Evolutionary conservation across 2,797 vertebrate genomes (phyloP), one percentile per base, ranked within the genome.

Genomic region (Leuciscus waleckii): DNA sequence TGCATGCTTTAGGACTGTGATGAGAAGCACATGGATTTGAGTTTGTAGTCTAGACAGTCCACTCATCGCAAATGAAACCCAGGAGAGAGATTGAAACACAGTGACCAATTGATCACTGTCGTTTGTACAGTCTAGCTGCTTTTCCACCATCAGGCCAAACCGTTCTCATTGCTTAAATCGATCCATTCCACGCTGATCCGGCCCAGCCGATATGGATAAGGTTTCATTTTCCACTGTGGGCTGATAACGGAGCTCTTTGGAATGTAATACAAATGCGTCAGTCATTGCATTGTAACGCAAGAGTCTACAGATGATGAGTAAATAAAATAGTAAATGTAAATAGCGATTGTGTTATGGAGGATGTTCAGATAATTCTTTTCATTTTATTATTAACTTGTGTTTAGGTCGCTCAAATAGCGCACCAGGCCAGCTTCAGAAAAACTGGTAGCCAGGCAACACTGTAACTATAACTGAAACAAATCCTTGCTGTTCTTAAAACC

Each of bases 11-110:
- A 89, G 89, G 70, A 88, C 32, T 74, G 69, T 68, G 71, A 92
- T 87, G 85, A 63, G 81, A 85, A 91, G 83, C 90, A 93, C 90
- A 90, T 90, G 83, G 78, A 23, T 70, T 73, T 73, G 69, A 68
- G 89, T 83, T 78, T 76, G 86, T 17, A 82, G 90, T 91, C 87
- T 89, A 90, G 16, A 49, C 46, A 87, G 86, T 86, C 74, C 82
- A 51, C 82, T 80, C n/a, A 14, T 74, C 71, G 41, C 78, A 61
- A 75, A 89, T 87, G 49, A 79, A 79, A 39, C 43, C 63, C 77
- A 70, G 54, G 39, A 67, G 17, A 73, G 19, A 63, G 58, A 46
- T 54, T 67, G 29, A 83, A 77, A 54, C 35, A 65, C 61, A 78
- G 46, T 43, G 19, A 29, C 43, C 19, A 71, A 16, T 21, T 75